Evolutionary conservation across 2,113 vertebrate species (phyloP).

Genomic region (Ploceus nigricollis): DNA sequence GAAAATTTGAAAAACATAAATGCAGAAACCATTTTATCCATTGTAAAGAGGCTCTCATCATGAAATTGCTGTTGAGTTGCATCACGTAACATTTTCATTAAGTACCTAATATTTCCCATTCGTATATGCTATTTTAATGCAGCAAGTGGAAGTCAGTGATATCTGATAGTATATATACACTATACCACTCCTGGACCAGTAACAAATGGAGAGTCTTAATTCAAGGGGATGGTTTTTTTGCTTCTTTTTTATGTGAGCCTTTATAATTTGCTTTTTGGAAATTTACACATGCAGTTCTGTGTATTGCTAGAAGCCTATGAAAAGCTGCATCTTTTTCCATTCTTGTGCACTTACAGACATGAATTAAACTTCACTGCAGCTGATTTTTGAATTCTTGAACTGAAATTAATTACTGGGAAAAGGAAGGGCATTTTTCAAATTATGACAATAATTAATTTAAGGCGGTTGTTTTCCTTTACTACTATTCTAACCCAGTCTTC

Average conservation of each 20-base stretch:
- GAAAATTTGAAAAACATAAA: slow-evolving; percentile 30
- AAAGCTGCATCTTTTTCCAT: background rate
- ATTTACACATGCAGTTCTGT: background rate
- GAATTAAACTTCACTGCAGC: slow-evolving; percentile 48
- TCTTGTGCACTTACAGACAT: slow-evolving; percentile 28
- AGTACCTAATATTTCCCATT: slow-evolving; percentile 25
- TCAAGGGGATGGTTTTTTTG: background rate
- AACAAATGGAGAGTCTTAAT: slow-evolving; percentile 42
- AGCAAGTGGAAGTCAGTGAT: slow-evolving; percentile 6
- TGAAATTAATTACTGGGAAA: slow-evolving; percentile 58
- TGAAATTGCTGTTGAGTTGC: slow-evolving; percentile 26
- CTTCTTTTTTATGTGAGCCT: background rate
- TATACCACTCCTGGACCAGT: background rate
- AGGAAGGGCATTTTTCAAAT: slow-evolving; percentile 46
- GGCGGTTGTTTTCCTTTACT: slow-evolving; percentile 32
- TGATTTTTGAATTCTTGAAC: slow-evolving; percentile 43
- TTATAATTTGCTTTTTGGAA: background rate
- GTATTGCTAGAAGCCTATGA: background rate
- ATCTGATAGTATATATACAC: background rate
- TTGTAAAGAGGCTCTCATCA: slow-evolving; percentile 2
- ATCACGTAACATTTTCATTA: slow-evolving; percentile 8
- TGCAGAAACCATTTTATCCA: background rate
- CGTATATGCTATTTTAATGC: background rate
- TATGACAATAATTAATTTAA: slow-evolving; percentile 50
- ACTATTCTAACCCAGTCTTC: background rate